Percentiles rank a stretch among this genome's conserved stretches.
phyloP scores from a whole-genome alignment of 2,113 vertebrate species.

The Stigmatopora nigra region DNA sequence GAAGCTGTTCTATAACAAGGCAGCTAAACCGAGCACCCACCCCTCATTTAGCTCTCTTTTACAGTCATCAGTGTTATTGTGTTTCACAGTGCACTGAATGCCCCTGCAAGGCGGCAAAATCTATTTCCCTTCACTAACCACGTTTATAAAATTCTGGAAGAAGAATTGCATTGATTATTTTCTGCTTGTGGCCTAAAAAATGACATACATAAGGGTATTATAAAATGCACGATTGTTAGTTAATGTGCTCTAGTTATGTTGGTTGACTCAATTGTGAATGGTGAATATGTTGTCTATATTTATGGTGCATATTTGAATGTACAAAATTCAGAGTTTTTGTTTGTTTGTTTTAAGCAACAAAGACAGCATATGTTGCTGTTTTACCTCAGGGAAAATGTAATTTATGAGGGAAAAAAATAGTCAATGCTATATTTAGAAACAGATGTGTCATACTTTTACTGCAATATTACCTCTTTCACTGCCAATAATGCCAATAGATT shows the following conservation, averaged over 20 bases:
- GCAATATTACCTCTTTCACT: too few relatives aligned
- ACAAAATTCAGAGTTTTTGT: neutral
- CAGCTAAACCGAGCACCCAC: neutral
- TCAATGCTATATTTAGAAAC: too few relatives aligned
- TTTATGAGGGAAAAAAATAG: too few relatives aligned
- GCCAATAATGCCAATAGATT: too few relatives aligned
- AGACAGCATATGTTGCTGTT: too few relatives aligned
- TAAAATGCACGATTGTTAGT: neutral
- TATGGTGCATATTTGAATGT: neutral
- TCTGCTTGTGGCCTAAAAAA: neutral
- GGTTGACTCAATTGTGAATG: neutral
- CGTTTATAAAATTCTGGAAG: neutral
- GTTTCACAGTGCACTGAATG: neutral
- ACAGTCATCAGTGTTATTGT: constrained; percentile 6
- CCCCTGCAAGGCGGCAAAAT: neutral
- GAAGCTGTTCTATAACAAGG: constrained; percentile 2
- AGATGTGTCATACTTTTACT: too few relatives aligned
- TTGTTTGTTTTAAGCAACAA: neutral
- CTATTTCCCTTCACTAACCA: neutral
- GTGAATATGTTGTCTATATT: neutral
- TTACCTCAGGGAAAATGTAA: too few relatives aligned
- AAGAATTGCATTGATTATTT: neutral
- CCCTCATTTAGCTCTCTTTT: constrained; percentile 3
- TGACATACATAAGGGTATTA: neutral
- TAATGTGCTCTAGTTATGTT: neutral